Evolutionary conservation across 2,888 invertebrate genomes (phyloP).

Genomic region (Dexiosoma caninum): DNA sequence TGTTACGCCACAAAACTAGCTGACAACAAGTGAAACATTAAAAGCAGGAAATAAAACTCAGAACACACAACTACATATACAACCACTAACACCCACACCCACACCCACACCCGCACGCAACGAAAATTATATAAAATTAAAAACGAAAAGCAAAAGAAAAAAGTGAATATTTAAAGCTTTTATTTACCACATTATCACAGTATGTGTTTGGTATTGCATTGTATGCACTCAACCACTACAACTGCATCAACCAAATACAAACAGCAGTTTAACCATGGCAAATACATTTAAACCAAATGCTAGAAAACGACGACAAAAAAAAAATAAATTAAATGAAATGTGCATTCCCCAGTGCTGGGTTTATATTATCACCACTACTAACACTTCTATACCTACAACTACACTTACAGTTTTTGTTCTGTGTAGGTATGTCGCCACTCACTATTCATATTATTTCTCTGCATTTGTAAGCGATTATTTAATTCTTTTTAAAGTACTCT

Average conservation of each 20-base stretch:
- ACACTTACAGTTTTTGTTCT: not conserved
- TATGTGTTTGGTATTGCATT: not conserved
- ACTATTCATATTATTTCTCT: not conserved
- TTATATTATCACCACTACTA: not conserved
- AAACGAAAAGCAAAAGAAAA: not conserved
- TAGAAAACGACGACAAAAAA: not conserved
- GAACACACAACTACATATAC: not conserved
- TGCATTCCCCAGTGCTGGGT: not conserved
- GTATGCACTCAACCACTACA: slow-evolving; percentile 2
- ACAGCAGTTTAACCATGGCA: not conserved
- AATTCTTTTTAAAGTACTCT: not conserved
- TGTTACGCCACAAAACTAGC: slow-evolving; percentile 21
- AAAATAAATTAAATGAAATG: too few relatives aligned
- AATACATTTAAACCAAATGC: slow-evolving; percentile 2
- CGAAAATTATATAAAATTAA: not conserved
- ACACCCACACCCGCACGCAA: not conserved
- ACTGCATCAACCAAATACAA: not conserved
- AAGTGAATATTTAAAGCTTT: not conserved
- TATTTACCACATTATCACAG: slow-evolving; percentile 27
- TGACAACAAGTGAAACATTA: slow-evolving; percentile 17
- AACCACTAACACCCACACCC: not conserved
- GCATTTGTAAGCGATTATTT: not conserved
- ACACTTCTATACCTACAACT: not conserved
- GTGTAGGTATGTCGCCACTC: not conserved
- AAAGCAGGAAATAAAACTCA: slow-evolving; percentile 5